phyloP scores from a whole-genome alignment of 2,888 invertebrate genomes.

The Serrognathus titanus region DNA sequence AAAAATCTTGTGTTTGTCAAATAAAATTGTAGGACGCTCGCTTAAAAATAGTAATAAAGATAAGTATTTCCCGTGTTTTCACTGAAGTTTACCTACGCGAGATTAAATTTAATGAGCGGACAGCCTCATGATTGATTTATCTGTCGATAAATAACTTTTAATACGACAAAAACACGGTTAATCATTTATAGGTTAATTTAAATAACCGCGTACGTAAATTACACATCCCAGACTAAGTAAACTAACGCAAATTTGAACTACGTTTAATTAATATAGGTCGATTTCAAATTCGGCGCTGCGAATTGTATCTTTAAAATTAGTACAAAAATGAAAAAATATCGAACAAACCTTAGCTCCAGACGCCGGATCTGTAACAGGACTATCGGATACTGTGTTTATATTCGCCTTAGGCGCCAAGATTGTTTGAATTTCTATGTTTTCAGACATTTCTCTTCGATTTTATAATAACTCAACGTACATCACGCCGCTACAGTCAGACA shows the following conservation, averaged over 20 bases:
- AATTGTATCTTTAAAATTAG: neutral
- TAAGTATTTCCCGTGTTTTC: too few species aligned
- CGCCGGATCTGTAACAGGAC: slow-evolving; percentile 75
- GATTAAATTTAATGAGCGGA: too few species aligned
- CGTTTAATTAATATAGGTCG: slow-evolving; percentile 15
- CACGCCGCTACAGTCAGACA: neutral
- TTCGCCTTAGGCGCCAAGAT: slow-evolving; percentile 46
- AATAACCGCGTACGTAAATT: too few species aligned
- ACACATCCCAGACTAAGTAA: neutral
- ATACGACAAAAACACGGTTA: neutral
- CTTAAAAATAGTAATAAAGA: too few species aligned
- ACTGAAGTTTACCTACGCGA: too few species aligned
- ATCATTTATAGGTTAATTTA: slow-evolving; percentile 1
- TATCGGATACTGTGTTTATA: slow-evolving; percentile 62
- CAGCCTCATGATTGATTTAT: too few species aligned
- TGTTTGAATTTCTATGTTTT: slow-evolving; percentile 45
- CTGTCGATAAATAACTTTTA: too few species aligned
- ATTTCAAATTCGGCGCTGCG: slow-evolving; percentile 19
- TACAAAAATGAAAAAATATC: slow-evolving; percentile 3
- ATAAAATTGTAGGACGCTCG: too few species aligned
- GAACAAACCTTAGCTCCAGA: slow-evolving; percentile 56
- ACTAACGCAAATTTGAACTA: neutral
- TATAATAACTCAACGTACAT: neutral
- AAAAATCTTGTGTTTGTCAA: too few species aligned
- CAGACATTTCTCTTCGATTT: slow-evolving; percentile 38